These are phyloP conservation scores for Apodemia mormo DNA, from an alignment of 2,888 invertebrate species.

Conservation along the genomic window DNA sequence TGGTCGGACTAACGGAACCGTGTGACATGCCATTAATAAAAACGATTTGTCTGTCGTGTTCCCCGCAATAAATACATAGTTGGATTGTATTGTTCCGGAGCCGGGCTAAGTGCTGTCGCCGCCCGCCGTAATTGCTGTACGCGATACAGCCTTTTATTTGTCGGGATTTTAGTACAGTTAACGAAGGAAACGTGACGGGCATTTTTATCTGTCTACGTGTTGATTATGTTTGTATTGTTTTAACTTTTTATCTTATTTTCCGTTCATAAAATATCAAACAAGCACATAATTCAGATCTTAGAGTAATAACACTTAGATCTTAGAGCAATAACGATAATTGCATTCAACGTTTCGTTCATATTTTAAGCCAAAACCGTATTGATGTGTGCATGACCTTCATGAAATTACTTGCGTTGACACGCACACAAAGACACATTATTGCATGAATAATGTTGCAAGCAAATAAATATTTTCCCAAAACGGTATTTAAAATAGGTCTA, in stretches of 20 bases:
- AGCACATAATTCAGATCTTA: too few relatives aligned
- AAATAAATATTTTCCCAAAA: too few relatives aligned
- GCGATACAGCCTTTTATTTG: slow-evolving; percentile 42
- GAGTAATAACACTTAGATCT: too few relatives aligned
- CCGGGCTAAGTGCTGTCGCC: slow-evolving; percentile 25
- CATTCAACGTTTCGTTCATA: too few relatives aligned
- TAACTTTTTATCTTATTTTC: neutral
- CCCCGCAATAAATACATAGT: slow-evolving; percentile 23
- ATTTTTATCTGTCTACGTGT: slow-evolving; percentile 8
- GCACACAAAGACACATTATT: too few relatives aligned
- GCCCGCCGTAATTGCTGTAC: slow-evolving; percentile 27
- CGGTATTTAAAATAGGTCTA: too few relatives aligned
- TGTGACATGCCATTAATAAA: neutral
- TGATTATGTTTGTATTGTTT: neutral
- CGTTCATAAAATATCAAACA: too few relatives aligned
- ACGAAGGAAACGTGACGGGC: slow-evolving; percentile 6
- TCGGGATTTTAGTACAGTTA: slow-evolving; percentile 37
- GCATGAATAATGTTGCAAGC: too few relatives aligned
- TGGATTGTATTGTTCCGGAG: slow-evolving; percentile 22
- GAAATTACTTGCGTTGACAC: too few relatives aligned
- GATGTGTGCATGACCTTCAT: too few relatives aligned
- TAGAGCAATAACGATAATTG: too few relatives aligned
- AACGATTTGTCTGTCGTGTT: slow-evolving; percentile 23
- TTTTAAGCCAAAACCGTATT: too few relatives aligned
- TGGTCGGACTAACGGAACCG: neutral